Evolutionary conservation across 1,140 invertebrate genomes (phyloP).

Genomic region (Macrocentrus cingulum): DNA sequence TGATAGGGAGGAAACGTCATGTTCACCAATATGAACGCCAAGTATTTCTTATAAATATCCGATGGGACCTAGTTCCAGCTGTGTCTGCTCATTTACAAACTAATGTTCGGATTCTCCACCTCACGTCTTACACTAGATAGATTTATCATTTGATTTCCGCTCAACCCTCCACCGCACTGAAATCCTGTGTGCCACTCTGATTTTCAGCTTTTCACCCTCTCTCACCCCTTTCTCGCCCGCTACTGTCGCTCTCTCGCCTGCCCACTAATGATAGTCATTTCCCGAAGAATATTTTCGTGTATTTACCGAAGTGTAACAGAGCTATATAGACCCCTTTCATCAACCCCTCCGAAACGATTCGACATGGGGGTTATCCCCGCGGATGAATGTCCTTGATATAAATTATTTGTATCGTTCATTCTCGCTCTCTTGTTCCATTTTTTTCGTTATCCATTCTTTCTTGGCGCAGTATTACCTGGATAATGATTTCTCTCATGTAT

Average conservation of each 20-base stretch:
- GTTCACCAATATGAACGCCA: conserved; percentile 3
- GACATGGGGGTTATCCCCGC: conserved; percentile 4
- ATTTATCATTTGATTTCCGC: conserved; percentile 44
- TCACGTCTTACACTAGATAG: conserved; percentile 23
- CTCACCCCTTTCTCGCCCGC: conserved; percentile 32
- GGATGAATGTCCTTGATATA: background rate
- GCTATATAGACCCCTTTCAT: background rate
- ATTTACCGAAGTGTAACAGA: conserved; percentile 27
- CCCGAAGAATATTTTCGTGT: conserved; percentile 40
- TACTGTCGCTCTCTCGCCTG: conserved; percentile 31
- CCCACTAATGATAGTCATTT: conserved; percentile 41
- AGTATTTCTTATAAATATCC: conserved; percentile 48
- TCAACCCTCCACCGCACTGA: conserved; percentile 1
- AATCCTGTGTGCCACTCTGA: background rate
- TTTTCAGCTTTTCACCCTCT: conserved; percentile 8
- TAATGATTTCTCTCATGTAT: conserved; percentile 6
- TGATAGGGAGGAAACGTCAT: background rate
- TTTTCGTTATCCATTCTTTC: background rate
- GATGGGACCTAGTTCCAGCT: background rate
- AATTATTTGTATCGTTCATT: conserved; percentile 9
- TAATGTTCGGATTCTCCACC: conserved; percentile 18
- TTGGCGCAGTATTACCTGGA: background rate
- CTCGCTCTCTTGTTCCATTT: background rate
- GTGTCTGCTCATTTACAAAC: conserved; percentile 44
- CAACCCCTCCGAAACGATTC: background rate